phyloP scores from a whole-genome alignment of 2,888 invertebrate genomes.

The Trachelus stipa region DNA sequence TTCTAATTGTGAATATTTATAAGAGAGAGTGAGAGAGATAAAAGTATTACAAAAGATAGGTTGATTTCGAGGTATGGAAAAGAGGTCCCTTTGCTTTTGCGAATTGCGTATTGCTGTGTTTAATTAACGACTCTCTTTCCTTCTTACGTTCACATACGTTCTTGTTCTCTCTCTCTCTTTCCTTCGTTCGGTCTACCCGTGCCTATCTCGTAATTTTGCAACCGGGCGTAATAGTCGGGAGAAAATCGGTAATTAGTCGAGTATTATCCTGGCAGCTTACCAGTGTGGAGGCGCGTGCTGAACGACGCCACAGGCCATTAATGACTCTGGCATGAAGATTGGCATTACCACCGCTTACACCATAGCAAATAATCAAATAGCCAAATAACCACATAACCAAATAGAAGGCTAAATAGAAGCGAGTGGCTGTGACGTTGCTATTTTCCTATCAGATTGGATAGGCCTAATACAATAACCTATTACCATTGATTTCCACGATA shows the following conservation, averaged over 20 bases:
- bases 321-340: background rate
- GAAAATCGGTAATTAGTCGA: slow-evolving; percentile 25
- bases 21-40: background rate
- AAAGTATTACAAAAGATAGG: background rate
- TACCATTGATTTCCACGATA: background rate
- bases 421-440: background rate
- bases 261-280: slow-evolving; percentile 11
- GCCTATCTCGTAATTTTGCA: slow-evolving; percentile 13
- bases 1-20: background rate
- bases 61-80: background rate
- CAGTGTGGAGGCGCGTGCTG: background rate
- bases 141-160: background rate
- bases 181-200: background rate
- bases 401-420: background rate
- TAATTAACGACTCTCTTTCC: background rate
- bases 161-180: background rate
- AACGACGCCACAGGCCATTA: background rate
- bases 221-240: slow-evolving; percentile 11
- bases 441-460: background rate
- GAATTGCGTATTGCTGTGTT: background rate
- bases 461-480: background rate
- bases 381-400: background rate
- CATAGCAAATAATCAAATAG: background rate
- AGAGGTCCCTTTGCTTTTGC: background rate
- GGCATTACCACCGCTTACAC: background rate